Evolutionary conservation across 1,140 invertebrate species (phyloP), one percentile per base, ranked within the genome.

Genomic region (Hyposmocoma kahamanoa): DNA sequence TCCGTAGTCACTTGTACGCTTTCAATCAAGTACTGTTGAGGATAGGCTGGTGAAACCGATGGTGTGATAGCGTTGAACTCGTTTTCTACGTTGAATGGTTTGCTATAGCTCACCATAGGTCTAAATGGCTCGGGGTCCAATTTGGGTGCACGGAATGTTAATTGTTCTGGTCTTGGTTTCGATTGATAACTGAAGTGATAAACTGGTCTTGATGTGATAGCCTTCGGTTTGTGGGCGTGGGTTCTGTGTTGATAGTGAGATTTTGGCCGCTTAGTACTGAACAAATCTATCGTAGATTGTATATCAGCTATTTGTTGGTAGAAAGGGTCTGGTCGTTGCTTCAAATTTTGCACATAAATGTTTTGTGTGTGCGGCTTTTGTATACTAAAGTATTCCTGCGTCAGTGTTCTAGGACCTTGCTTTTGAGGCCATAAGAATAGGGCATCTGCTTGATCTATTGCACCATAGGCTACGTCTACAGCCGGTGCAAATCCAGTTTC

Each of bases 61-160:
- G 87, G 78, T 10, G 87, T 84, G 9, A 88, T 86, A 19, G 72
- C 67, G 49, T 87, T 87, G 51, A 88, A 89, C 11, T 88, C 86
- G 47, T 88, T 86, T 51, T 85, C 77, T 17, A 87, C 61, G 53
- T 89, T 87, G 50, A 88, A 88, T 4, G 88, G 88, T 32, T 89
- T 89, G 60, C 89, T 91, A 62, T 92, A 91, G 58, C 90, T 88
- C 8, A 90, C 89, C 75, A 89, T 88, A 4, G 90, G 90, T 47
- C 88, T 84, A 65, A 91, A 91, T 18, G 89, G 87, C 63, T 90
- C 88, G 11, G 88, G 82, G 36, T 88, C 88, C 52, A 90, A 61
- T 58, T 84, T 83, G 11, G 89, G 87, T 18, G 88, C 76, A 42
- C 88, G 76, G 62, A 87, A 84, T 19, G 70, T 72, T 43, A 81